Percentiles rank a stretch among this genome's conserved stretches.
Evolutionary conservation across 2,113 vertebrate genomes (phyloP).

Genomic region (Orthonyx spaldingii): DNA sequence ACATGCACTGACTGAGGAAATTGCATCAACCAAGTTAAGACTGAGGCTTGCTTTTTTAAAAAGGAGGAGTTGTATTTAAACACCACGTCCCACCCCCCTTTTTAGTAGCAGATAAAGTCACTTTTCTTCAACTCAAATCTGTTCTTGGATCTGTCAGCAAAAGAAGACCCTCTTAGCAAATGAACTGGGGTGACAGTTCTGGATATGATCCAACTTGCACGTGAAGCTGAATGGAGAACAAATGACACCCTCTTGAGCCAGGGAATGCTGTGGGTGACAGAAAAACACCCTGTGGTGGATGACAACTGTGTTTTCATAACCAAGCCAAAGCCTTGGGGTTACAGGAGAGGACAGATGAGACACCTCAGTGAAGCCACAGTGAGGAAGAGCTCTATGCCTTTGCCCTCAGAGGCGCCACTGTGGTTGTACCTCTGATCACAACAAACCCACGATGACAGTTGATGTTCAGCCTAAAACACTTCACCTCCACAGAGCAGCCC

Average conservation of each 20-base stretch:
- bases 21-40: not conserved
- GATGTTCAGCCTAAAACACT: not conserved
- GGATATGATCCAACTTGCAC: not conserved
- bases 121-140: not conserved
- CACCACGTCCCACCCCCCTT: rapidly evolving
- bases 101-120: not conserved
- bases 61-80: not conserved
- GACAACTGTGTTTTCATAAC: not conserved
- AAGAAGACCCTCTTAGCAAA: not conserved
- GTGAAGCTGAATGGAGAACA: not conserved
- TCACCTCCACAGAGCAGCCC: not conserved
- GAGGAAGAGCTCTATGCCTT: not conserved
- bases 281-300: not conserved
- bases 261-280: not conserved
- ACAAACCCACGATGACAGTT: rapidly evolving
- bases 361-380: rapidly evolving
- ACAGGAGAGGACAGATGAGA: not conserved
- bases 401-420: not conserved
- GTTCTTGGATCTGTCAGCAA: not conserved
- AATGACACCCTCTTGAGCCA: not conserved
- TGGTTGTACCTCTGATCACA: not conserved
- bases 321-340: not conserved
- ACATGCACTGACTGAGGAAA: not conserved
- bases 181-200: not conserved
- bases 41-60: not conserved